Evolutionary conservation across 2,113 vertebrate genomes (phyloP).

Genomic region (Xenopus laevis): DNA sequence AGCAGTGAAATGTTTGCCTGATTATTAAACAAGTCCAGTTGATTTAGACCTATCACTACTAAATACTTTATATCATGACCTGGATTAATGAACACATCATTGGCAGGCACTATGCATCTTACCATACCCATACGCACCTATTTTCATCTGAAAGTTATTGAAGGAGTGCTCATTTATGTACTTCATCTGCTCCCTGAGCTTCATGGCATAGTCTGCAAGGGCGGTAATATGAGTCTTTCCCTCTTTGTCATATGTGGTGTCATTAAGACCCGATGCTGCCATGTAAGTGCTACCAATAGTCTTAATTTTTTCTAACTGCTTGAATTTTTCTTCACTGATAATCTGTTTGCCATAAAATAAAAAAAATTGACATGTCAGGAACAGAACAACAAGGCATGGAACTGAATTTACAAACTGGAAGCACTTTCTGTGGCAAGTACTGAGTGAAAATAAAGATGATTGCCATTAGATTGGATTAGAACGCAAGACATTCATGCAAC

Average conservation of each 20-base stretch:
- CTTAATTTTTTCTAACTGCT: conserved; percentile 95
- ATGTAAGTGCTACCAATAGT: conserved; percentile 95
- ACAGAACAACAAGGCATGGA: neutral
- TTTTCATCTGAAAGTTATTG: conserved; percentile 96
- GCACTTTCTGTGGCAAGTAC: too few relatives aligned
- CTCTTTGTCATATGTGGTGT: conserved; percentile 85
- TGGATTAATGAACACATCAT: too few relatives aligned
- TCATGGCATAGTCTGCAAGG: conserved; percentile 86
- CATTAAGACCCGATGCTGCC: conserved; percentile 88
- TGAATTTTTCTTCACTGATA: conserved; percentile 85
- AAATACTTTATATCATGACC: too few relatives aligned
- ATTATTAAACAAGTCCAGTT: too few relatives aligned
- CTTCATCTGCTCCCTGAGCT: conserved; percentile 90
- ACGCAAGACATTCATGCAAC: too few relatives aligned
- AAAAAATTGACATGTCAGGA: too few relatives aligned
- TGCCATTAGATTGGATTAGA: too few relatives aligned
- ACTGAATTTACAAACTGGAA: neutral
- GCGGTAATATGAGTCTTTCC: conserved; percentile 82
- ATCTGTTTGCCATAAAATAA: conserved; percentile 62
- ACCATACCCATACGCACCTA: conserved; percentile 63
- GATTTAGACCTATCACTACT: too few relatives aligned
- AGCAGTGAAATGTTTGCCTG: too few relatives aligned
- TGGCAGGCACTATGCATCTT: too few relatives aligned
- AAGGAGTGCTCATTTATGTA: conserved; percentile 93
- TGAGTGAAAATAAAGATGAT: too few relatives aligned